Base-by-base conservation (phyloP, 35 echinoderm and acorn worm species). In the Apostichopus parvimensis region DNA sequence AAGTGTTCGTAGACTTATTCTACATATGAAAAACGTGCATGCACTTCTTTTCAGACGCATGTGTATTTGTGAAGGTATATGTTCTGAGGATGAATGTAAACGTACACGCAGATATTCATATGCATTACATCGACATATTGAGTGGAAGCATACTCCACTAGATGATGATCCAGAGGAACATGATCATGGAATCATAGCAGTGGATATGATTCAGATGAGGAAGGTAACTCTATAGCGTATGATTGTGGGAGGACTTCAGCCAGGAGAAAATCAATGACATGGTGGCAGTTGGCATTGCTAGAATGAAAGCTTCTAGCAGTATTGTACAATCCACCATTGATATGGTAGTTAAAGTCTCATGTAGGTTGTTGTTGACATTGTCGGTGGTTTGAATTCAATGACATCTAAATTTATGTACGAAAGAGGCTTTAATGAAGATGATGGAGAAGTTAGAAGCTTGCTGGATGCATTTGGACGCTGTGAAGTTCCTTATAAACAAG, bases 101-200 rank as follows among this genome's bases (percentile, higher is more conserved):
- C 76, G 87, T 55, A 25, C 24, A 93, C 93, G 93, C 61, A 83
- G 81, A 2, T 76, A 88, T n/a, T 77, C 79, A 54, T 70, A 83
- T 92, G 93, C 94, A 1, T 58, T 95, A 15, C 23, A 89, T 13
- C 18, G 92, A 6, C 94, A 95, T 28, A 93, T 95, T 70, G 80
- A 73, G 6, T 61, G 18, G 9, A 54, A 82, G 7, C 94, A 95
- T 82, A 62, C 21, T 28, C 79, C 25, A 56, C 54, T 54, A 45
- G 17, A 83, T 45, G 62, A 54, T 79, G 52, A 78, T 17, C 61
- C 78, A 76, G 80, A 73, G 7, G 22, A 22, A 0, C 25, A 91
- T 85, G 66, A 90, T 72, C 13, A 53, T 90, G 56, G 11, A 90
- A 52, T 53, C 53, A 25, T 25, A 25, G 61, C 22, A 77, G 56